Base-by-base conservation (phyloP, 2,888 invertebrate species). In the Labia minor region DNA sequence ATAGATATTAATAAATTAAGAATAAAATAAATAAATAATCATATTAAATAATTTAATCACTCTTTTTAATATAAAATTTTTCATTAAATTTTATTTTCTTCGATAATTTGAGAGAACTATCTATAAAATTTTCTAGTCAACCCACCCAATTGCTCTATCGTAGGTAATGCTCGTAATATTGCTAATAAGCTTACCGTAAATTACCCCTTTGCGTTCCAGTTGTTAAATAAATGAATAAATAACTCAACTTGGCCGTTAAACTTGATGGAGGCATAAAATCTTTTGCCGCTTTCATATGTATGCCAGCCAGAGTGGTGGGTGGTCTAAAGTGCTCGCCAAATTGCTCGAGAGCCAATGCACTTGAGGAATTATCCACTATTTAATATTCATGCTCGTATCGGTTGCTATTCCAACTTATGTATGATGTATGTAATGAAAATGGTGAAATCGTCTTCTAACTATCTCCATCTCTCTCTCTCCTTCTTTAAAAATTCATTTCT, bases 131-230 rank as follows among this genome's bases (percentile, higher is more conserved):
- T 49, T 4, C 16, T 49, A 49, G 49, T 49, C n/a, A 49, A 49
- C 49, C 2, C 6, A 49, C 6, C 16, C 49, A 49, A 49, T 49
- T 49, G 14, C 49, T 49, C 16, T 49, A 49, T 49, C 49, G n/a
- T 49, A 49, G 49, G 49, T 49, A 49, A 49, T 49, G 16, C 16
- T 49, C 14, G n/a, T 49, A 49, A 49, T 49, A 49, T 49, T 16
- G n/a, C 49, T 49, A 49, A 49, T 49, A 49, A 49, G 49, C 49
- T 49, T 49, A 49, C 49, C 49, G 49, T 49, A 49, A 49, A 49
- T 49, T 49, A 49, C 49, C 14, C 49, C 49, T 49, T 14, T 49
- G 49, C 49, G 49, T 49, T 49, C 14, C 49, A 49, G 49, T 49
- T 49, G 49, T 49, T 49, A 49, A 49, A 49, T 49, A 49, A 49